Percentiles rank a stretch among this genome's conserved stretches.
Evolutionary conservation across 2,888 invertebrate species (phyloP).

Genomic region (Meiosimyza platycephala): DNA sequence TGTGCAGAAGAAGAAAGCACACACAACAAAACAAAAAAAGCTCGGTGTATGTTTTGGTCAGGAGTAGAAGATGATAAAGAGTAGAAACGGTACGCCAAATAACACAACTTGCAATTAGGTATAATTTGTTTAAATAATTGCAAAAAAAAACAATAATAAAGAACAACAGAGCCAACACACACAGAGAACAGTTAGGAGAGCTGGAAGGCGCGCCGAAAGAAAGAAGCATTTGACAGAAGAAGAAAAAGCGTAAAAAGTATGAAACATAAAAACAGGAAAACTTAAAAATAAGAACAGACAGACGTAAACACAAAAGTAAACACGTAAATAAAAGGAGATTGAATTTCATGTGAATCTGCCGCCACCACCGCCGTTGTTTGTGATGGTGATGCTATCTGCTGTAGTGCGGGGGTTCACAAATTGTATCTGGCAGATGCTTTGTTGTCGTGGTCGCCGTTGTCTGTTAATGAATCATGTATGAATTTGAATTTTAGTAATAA

Average conservation of each 20-base stretch:
- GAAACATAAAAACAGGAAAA: neutral
- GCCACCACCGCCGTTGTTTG: too few relatives aligned
- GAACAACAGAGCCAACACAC: too few relatives aligned
- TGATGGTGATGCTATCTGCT: too few relatives aligned
- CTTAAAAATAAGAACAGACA: neutral
- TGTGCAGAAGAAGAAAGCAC: neutral
- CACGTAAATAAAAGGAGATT: constrained; percentile 2
- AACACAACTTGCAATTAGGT: neutral
- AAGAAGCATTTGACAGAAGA: too few relatives aligned
- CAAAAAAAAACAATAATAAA: too few relatives aligned
- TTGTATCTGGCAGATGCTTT: constrained; percentile 3
- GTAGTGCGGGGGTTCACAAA: too few relatives aligned
- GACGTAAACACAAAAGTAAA: constrained; percentile 5
- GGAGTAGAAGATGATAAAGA: neutral
- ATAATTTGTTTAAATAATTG: too few relatives aligned
- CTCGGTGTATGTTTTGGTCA: too few relatives aligned
- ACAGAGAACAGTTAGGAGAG: too few relatives aligned
- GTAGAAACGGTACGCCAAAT: neutral
- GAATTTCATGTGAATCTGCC: constrained; percentile 11
- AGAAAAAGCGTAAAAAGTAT: neutral
- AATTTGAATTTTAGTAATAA: constrained; percentile 11
- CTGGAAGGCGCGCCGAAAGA: too few relatives aligned
- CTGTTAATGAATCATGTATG: constrained; percentile 1
- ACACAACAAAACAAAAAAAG: constrained; percentile 1
- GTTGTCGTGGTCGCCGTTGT: neutral